phyloP scores from a whole-genome alignment of 2,113 vertebrate genomes.

The Zosterops pallidus region DNA sequence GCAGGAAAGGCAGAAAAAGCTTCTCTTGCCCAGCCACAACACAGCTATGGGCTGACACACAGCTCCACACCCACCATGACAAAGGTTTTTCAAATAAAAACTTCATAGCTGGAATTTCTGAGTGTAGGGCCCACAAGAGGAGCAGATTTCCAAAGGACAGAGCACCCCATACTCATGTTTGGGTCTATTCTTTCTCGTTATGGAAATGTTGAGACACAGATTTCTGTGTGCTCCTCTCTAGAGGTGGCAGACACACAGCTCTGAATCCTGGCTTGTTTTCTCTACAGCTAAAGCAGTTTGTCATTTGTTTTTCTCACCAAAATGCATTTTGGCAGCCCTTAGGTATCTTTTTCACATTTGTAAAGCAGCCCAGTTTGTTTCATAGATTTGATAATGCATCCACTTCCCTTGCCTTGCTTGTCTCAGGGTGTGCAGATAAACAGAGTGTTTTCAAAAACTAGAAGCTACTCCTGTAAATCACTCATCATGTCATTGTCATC shows the following conservation, averaged over 20 bases:
- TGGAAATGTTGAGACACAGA: neutral
- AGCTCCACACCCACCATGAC: neutral
- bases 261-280: neutral
- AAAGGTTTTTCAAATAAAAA: neutral
- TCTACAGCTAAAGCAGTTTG: neutral
- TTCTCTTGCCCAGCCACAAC: neutral
- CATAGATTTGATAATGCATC: neutral
- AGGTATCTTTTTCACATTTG: neutral
- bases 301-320: neutral
- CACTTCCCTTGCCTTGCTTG: neutral
- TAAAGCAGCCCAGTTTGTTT: conserved; percentile 6
- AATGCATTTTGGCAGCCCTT: neutral
- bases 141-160: neutral
- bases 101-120: neutral
- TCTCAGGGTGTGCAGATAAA: neutral
- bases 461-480: neutral
- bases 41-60: fast-evolving
- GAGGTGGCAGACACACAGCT: neutral
- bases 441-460: neutral
- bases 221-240: neutral
- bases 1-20: neutral
- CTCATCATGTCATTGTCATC: neutral
- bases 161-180: neutral
- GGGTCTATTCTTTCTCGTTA: neutral
- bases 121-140: neutral